Conservation (phyloP, 2,113 vertebrate species). For the Poicephalus gulielmi region DNA sequence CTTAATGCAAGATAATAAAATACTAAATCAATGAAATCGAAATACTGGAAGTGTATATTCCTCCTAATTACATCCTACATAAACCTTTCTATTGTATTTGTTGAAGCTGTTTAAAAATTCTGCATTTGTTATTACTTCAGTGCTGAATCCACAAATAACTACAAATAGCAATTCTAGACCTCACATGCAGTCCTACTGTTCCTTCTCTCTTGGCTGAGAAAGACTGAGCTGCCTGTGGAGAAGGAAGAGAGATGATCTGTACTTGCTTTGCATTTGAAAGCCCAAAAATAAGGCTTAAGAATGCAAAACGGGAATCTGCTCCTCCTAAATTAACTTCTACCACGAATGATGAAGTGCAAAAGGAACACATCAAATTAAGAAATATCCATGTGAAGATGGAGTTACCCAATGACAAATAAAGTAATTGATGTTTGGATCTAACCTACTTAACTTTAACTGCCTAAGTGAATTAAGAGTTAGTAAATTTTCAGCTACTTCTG, state of each 20-base stretch:
- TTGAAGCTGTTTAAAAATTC: not conserved
- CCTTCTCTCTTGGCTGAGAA: not conserved
- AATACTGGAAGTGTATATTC: not conserved
- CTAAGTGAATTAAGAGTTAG: not conserved
- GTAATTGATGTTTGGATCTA: not conserved
- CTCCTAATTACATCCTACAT: not conserved
- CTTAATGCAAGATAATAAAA: not conserved
- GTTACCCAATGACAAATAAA: not conserved
- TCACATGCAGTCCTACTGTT: not conserved
- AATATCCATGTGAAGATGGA: not conserved
- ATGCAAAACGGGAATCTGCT: not conserved
- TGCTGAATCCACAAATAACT: not conserved
- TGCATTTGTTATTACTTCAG: not conserved
- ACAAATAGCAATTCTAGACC: not conserved
- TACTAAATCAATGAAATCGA: not conserved
- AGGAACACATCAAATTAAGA: not conserved
- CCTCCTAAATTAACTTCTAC: not conserved
- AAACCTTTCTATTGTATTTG: not conserved
- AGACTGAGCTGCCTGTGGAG: not conserved
- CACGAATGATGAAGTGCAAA: not conserved
- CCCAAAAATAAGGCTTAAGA: not conserved
- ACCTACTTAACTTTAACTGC: not conserved
- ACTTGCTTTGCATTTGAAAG: not conserved
- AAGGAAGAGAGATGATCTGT: not conserved
- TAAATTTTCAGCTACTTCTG: not conserved